Evolutionary conservation across 1,140 invertebrate species (phyloP).

Genomic region (Araneus ventricosus): DNA sequence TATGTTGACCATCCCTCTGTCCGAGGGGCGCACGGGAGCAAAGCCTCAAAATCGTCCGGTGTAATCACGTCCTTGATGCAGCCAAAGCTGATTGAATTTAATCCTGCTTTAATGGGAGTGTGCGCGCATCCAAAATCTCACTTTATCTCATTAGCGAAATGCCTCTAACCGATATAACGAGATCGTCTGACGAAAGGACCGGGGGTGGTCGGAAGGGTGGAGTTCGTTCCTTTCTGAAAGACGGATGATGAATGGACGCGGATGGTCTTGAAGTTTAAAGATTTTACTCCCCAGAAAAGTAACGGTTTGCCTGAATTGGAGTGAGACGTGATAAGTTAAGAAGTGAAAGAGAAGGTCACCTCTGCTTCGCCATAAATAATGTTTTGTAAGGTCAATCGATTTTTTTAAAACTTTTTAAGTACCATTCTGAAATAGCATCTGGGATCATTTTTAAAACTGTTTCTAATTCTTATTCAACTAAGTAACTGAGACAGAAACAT

Average conservation of each 20-base stretch:
- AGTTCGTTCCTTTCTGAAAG: neutral
- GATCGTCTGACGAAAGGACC: neutral
- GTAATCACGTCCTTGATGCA: neutral
- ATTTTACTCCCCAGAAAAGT: neutral
- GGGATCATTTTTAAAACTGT: too few species aligned
- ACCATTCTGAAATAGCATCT: too few species aligned
- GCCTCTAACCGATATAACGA: neutral
- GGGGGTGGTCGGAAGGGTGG: neutral
- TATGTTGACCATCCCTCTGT: neutral
- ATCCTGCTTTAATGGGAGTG: neutral
- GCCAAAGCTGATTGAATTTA: constrained; percentile 1
- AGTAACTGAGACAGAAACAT: too few species aligned
- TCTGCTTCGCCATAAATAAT: neutral
- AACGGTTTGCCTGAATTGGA: neutral
- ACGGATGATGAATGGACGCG: neutral
- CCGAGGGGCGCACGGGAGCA: neutral
- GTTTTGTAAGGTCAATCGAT: neutral
- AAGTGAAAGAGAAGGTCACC: neutral
- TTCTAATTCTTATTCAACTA: too few species aligned
- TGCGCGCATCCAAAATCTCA: neutral
- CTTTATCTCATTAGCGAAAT: constrained; percentile 7
- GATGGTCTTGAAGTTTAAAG: neutral
- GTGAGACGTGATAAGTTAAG: neutral
- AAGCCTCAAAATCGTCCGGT: neutral
- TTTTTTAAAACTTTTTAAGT: too few species aligned